Evolutionary conservation across 2,113 vertebrate genomes (phyloP).

Genomic region (Cebus imitator): DNA sequence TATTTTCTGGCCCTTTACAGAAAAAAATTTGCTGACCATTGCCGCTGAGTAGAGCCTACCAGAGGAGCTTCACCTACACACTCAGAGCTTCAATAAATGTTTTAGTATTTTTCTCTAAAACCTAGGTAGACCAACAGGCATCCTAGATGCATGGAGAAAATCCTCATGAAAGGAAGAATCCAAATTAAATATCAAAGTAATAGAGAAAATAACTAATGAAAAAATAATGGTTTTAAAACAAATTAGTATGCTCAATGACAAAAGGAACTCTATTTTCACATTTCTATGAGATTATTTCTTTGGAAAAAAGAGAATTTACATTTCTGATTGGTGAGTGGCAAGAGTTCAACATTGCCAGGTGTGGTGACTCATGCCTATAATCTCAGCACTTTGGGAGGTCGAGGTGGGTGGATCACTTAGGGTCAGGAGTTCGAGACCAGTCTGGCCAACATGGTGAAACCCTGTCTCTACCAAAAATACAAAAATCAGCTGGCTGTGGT

Average conservation of each 20-base stretch:
- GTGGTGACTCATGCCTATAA: too few relatives aligned
- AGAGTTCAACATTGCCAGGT: neutral
- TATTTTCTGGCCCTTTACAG: neutral
- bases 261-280: neutral
- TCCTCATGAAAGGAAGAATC: neutral
- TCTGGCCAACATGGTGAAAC: too few relatives aligned
- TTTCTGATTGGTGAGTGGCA: neutral
- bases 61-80: neutral
- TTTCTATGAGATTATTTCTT: neutral
- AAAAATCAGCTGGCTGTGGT: too few relatives aligned
- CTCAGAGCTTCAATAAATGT: neutral
- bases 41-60: neutral
- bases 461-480: too few relatives aligned
- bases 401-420: too few relatives aligned
- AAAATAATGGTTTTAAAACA: neutral
- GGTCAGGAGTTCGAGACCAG: too few relatives aligned
- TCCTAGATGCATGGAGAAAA: neutral
- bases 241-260: neutral
- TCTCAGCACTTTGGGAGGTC: too few relatives aligned
- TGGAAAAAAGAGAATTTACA: neutral
- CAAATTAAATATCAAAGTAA: neutral
- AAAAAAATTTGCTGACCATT: neutral
- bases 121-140: neutral
- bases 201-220: neutral
- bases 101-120: neutral